These are phyloP conservation scores for Piprites chloris DNA, from an alignment of 2,113 vertebrate genomes.

Conservation along the genomic window DNA sequence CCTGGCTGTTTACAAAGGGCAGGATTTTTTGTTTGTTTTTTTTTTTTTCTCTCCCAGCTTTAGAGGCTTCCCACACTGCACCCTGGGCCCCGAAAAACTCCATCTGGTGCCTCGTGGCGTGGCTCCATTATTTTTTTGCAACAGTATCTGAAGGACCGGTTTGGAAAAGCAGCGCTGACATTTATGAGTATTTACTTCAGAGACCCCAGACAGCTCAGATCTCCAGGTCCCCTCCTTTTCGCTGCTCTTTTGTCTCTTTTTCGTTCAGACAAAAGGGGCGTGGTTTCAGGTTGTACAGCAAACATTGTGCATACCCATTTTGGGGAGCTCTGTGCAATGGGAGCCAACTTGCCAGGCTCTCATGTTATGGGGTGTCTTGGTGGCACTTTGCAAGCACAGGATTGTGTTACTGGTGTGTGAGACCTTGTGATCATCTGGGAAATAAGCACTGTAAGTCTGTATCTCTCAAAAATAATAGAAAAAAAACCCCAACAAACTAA, in stretches of 20 bases:
- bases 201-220: background rate
- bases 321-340: background rate
- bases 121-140: background rate
- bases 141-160: background rate
- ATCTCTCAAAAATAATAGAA: background rate
- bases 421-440: background rate
- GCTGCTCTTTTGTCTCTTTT: background rate
- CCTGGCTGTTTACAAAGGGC: background rate
- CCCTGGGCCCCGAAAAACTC: background rate
- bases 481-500: background rate
- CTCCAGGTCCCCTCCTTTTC: background rate
- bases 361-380: background rate
- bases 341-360: background rate
- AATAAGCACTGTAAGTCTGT: background rate
- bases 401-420: background rate
- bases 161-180: background rate
- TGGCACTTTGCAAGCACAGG: background rate
- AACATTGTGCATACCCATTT: background rate
- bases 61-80: background rate
- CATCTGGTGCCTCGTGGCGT: background rate
- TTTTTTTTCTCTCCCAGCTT: background rate
- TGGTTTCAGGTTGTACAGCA: constrained; percentile 1
- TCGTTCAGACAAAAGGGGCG: background rate
- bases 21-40: background rate
- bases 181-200: background rate